These are phyloP conservation scores for Conomelus anceps DNA, from an alignment of 2,888 invertebrate species.

Conservation along the genomic window DNA sequence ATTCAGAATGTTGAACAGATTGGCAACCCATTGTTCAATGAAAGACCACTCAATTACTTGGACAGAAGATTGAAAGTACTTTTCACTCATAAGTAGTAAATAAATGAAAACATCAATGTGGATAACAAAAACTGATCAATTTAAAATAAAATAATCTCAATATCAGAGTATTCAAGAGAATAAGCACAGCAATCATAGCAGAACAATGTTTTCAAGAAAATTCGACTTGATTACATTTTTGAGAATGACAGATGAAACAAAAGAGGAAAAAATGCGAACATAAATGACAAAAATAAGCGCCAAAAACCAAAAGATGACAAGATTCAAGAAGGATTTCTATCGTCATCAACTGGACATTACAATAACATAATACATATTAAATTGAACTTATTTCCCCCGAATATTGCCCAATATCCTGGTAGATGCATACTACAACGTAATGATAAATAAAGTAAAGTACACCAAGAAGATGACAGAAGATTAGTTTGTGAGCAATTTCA, in stretches of 20 bases:
- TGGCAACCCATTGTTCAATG: background rate
- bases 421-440: background rate
- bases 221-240: background rate
- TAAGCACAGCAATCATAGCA: background rate
- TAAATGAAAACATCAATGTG: background rate
- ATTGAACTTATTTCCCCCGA: background rate
- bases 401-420: background rate
- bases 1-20: background rate
- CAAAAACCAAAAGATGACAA: background rate
- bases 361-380: background rate
- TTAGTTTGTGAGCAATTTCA: background rate
- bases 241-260: background rate
- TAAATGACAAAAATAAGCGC: background rate
- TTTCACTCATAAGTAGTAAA: background rate
- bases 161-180: background rate
- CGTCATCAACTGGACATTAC: background rate
- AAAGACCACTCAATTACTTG: background rate
- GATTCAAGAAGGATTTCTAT: background rate
- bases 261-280: background rate
- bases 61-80: background rate
- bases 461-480: background rate
- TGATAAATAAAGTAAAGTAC: background rate
- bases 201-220: background rate
- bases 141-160: background rate
- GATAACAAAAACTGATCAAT: background rate